Evolutionary conservation across 2,888 invertebrate species (phyloP), one percentile per base, ranked within the genome.

Genomic region (Tenthredo distinguenda): DNA sequence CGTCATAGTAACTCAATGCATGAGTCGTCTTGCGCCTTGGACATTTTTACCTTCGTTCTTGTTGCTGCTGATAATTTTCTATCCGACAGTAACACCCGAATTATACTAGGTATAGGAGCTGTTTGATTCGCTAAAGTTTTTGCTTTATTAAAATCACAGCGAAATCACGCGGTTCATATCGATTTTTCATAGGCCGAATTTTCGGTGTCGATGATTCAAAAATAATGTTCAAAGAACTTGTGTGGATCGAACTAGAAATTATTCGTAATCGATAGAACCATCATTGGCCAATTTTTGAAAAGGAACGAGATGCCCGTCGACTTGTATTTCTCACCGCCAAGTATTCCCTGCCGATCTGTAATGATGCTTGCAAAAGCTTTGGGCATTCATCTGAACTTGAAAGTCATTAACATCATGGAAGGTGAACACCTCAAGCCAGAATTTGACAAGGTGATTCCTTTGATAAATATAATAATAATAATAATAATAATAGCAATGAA

Each of bases 341-440:
- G 96, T 84, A 94, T 96, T 37, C 96, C 96, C 0, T 96, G 96
- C 93, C 94, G 96, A 84, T 94, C 95, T 12, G 95, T 96, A 79
- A 94, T 96, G 88, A 94, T 97, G 90, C 93, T 96, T 4, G 96
- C 96, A 1, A 95, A 95, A 90, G 95, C 95, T 26, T 94, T 97
- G 34, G 96, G 96, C 87, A 92, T 97, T 40, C 95, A 95, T 90
- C 94, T 96, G 55, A 96, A 96, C 93, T 93, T 96, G 47, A 96
- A 96, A 91, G 91, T 94, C 31, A 93, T 96, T 5, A 95, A 96
- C 90, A 91, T 96, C 0, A 91, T 95, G 86, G 94, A 94, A 55
- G 96, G 96, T 0, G 96, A 96, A 76, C 95, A 96, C 82, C 92
- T 96, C 91, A 95, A 95, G 85, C 96, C 96, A 0, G 96, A 96